Base-by-base conservation (phyloP, 2,113 vertebrate genomes). In the Labeo catla region DNA sequence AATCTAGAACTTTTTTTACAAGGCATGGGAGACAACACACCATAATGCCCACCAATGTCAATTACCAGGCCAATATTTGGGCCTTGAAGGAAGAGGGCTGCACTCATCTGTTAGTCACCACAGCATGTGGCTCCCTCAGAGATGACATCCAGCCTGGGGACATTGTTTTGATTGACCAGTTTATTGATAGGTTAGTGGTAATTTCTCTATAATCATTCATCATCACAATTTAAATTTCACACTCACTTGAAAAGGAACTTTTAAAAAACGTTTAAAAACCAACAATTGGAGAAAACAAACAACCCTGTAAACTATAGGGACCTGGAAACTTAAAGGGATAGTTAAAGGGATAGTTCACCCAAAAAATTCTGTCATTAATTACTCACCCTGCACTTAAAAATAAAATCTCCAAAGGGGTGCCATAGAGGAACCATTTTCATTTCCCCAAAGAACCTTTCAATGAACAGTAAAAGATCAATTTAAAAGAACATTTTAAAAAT, bases 111-210 rank as follows among this genome's bases (percentile, higher is more conserved):
- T 10, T 99, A 81, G 98, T 94, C 68, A 98, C 97, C 79, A 99
- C 98, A 0, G 98, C 98, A 6, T 99, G 98, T 21, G 98, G 98
- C 13, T 99, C 98, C 0, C 93, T 99, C 49, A 91, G 94, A 83
- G 98, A 99, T 52, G 97, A 99, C 91, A 97, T 99, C 91, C 97
- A 97, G 45, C 97, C 98, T 0, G 98, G 98, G 15, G 98, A 99
- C 84, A 96, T 99, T 4, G 93, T 99, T 88, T 93, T 99, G 54
- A 94, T 98, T 0, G 98, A 99, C 91, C 98, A 99, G 85, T 99
- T 99, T 93, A 99, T 99, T 86, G 98, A 99, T 94, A 94, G 97
- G 97, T 97, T 91, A 39, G 70, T 50, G 49, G 54, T 78, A 2
- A 72, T 43, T 72, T 43, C 15, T 43, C 36, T 43, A 21, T 43